A percentile compares a stretch with the other conserved stretches of the same genome.
Evolutionary conservation across 53 echinoderm and acorn worm species (phyloP).

Genomic region (Patiria pectinifera): DNA sequence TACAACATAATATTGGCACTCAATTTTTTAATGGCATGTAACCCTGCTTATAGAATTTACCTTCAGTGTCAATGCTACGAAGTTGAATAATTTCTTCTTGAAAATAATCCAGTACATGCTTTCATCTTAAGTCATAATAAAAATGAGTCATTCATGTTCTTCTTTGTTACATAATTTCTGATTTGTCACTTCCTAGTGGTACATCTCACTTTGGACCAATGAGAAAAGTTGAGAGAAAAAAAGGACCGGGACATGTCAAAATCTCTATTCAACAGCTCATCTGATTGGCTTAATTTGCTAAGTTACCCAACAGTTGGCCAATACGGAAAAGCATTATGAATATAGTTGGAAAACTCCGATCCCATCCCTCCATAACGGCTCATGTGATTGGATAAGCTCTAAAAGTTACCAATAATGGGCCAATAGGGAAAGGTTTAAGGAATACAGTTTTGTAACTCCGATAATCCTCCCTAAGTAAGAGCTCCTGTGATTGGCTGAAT

Average conservation of each 20-base stretch:
- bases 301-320: neutral
- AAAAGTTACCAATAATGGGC: neutral
- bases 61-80: no score
- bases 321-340: no score
- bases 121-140: no score
- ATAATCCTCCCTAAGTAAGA: neutral
- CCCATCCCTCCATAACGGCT: neutral
- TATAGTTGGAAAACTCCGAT: no score
- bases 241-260: neutral
- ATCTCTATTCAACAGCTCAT: neutral
- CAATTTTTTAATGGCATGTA: no score
- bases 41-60: no score
- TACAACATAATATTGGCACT: no score
- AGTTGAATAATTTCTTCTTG: no score
- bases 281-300: neutral
- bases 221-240: neutral
- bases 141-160: no score
- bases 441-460: neutral
- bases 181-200: neutral
- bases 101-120: no score
- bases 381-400: neutral
- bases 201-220: neutral
- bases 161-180: neutral
- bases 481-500: slow-evolving; percentile 12
- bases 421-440: no score